phyloP scores from a whole-genome alignment of 92 coral and sea anemone species.

The Micromussa lordhowensis region DNA sequence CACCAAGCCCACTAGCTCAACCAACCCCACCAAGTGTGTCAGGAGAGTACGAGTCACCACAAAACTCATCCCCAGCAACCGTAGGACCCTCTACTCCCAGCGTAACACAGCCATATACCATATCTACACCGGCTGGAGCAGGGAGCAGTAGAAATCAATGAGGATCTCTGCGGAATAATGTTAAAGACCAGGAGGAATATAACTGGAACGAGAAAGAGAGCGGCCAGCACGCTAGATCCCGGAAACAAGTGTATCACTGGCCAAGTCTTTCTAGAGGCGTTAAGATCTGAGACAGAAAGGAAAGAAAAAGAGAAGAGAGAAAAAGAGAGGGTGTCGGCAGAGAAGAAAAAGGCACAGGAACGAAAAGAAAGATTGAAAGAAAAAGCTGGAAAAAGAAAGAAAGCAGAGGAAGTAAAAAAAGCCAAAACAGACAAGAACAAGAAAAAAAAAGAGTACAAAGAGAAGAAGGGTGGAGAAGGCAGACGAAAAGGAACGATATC shows the following conservation, averaged over 20 bases:
- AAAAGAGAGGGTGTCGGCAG: not conserved
- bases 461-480: not conserved
- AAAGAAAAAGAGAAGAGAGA: constrained; percentile 5
- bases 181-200: not conserved
- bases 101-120: not conserved
- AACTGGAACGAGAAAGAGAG: not conserved
- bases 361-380: not conserved
- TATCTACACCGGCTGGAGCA: constrained; percentile 12
- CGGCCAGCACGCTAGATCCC: constrained; percentile 7
- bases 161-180: constrained; percentile 29
- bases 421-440: not conserved
- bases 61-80: no score
- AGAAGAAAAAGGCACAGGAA: not conserved
- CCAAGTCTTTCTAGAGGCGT: not conserved
- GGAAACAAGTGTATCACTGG: constrained; percentile 33
- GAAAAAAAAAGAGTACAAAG: not conserved
- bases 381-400: not conserved
- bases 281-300: constrained; percentile 5
- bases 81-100: no score
- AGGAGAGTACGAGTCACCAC: no score
- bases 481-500: not conserved
- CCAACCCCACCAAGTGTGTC: no score
- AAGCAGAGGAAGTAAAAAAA: not conserved
- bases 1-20: not conserved
- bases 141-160: constrained; percentile 9